phyloP scores from a whole-genome alignment of 2,113 vertebrate genomes.

The Zosterops borbonicus region DNA sequence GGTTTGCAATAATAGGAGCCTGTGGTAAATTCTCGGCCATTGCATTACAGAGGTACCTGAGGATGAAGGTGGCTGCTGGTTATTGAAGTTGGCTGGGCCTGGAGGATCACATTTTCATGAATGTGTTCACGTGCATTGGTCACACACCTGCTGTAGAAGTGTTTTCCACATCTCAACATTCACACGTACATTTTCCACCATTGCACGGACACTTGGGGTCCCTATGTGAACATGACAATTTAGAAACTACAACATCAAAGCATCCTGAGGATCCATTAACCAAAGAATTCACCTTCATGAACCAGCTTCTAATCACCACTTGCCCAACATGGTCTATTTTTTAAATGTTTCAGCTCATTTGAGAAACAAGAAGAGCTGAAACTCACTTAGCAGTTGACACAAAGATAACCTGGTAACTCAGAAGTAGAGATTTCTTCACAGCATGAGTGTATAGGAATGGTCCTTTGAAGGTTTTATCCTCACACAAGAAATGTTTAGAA shows the following conservation, averaged over 20 bases:
- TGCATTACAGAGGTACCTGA: not conserved
- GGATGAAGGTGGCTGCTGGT: not conserved
- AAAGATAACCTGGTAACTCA: not conserved
- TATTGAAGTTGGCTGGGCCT: not conserved
- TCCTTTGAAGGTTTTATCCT: not conserved
- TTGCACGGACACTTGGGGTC: not conserved
- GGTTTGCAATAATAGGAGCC: not conserved
- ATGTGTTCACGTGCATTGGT: not conserved
- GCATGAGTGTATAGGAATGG: not conserved
- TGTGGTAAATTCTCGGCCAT: not conserved
- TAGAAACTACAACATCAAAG: not conserved
- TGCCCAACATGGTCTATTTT: not conserved
- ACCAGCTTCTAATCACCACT: not conserved
- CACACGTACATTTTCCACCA: fast-evolving
- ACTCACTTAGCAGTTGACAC: not conserved
- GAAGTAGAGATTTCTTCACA: not conserved
- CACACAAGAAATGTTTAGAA: not conserved
- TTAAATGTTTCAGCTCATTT: not conserved
- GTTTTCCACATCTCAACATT: not conserved
- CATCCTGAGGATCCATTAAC: not conserved
- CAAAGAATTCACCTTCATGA: not conserved
- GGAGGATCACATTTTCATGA: not conserved
- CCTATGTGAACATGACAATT: not conserved
- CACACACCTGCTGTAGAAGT: fast-evolving
- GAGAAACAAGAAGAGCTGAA: not conserved